Evolutionary conservation across 2,888 invertebrate genomes (phyloP), one percentile per base, ranked within the genome.

Genomic region (Melolontha melolontha): DNA sequence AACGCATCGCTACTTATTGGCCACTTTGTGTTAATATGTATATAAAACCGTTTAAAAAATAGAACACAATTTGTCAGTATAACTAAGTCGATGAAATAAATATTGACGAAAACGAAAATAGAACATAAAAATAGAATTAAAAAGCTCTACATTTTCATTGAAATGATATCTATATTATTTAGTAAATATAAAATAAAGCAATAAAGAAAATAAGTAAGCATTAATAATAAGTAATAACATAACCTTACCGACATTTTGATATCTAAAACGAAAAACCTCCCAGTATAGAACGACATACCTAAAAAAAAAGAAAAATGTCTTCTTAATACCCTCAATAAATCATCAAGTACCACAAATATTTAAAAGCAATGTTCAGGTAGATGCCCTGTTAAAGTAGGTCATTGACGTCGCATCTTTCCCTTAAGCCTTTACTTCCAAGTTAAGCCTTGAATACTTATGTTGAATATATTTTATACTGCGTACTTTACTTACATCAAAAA

Each of bases 321-420:
- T 29, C 11, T 62, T 62, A 62, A 62, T 62, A 41, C 59, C 47
- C 14, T 22, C 59, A 47, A 62, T 62, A 62, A 62, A 62, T 62
- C 59, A 62, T 12, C 10, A 62, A 42, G 11, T 62, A 47, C 47
- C 47, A 47, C 47, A 62, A 29, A 62, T 62, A 62, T 62, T 47
- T 62, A 34, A 62, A 39, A 1, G 47, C 22, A 44, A 44, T 29
- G 16, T 27, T 27, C 57, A 59, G 44, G 44, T 44, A 29, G 10
- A 22, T 16, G 22, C 10, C 44, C 59, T 6, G 12, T 12, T 47
- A 29, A 59, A 59, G 12, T 59, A 44, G 59, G 47, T 49, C 59
- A 47, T 47, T 47, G 17, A 1, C 29, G 16, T 29, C 34, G 47
- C 34, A 29, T 49, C 17, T 16, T 34, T 16, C 54, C 34, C 44